phyloP scores from a whole-genome alignment of 2,888 invertebrate genomes.

The Carabus problematicus region DNA sequence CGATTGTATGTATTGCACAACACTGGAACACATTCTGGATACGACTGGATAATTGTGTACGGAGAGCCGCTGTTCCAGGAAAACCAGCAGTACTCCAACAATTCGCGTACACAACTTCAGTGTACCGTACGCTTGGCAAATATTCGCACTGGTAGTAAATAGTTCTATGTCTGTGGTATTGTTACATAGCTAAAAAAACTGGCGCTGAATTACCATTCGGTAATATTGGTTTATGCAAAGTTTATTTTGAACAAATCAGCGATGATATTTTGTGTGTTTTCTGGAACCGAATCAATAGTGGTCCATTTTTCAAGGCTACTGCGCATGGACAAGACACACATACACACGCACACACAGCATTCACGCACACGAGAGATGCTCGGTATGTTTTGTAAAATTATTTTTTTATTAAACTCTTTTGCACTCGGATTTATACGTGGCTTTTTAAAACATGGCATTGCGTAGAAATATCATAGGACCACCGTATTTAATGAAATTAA shows the following conservation, averaged over 20 bases:
- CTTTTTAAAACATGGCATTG: too few species aligned
- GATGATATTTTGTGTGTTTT: too few species aligned
- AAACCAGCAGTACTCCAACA: constrained; percentile 21
- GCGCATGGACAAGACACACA: constrained; percentile 27
- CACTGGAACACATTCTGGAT: neutral
- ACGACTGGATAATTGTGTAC: neutral
- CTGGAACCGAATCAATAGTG: constrained; percentile 33
- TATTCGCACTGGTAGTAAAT: too few species aligned
- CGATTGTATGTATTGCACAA: neutral
- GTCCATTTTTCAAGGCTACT: constrained; percentile 37
- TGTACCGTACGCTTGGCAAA: too few species aligned
- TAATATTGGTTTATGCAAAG: too few species aligned
- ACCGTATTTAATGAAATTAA: too few species aligned
- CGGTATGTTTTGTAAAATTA: neutral
- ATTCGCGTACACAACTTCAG: neutral
- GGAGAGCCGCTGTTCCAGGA: neutral
- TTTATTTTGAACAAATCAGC: too few species aligned
- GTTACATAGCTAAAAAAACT: too few species aligned
- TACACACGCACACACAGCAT: neutral
- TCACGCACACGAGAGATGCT: neutral
- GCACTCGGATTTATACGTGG: too few species aligned
- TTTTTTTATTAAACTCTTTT: neutral
- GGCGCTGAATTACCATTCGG: too few species aligned
- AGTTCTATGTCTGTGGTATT: too few species aligned
- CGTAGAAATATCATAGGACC: too few species aligned